These are phyloP conservation scores for Myioborus melanocephalus DNA, from an alignment of 2,797 vertebrate genomes.

Conservation along the genomic window DNA sequence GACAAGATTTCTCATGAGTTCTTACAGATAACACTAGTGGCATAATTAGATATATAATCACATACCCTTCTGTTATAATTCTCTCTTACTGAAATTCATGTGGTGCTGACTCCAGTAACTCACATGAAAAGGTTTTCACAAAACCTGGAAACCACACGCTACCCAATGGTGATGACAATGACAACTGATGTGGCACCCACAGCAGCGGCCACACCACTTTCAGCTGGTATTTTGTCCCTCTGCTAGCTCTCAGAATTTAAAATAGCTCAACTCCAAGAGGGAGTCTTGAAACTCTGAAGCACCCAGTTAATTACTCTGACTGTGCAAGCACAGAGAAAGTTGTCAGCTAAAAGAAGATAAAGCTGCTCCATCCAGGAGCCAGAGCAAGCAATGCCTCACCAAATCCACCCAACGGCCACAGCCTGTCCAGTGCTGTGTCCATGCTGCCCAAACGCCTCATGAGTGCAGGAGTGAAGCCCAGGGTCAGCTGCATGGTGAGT, in stretches of 20 bases:
- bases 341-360: background rate
- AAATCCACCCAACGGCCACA: background rate
- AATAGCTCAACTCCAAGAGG: background rate
- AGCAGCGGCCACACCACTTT: background rate
- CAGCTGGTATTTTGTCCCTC: background rate
- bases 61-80: background rate
- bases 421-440: background rate
- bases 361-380: background rate
- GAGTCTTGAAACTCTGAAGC: background rate
- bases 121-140: background rate
- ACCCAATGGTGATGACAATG: background rate
- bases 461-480: background rate
- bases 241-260: background rate
- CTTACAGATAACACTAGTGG: background rate
- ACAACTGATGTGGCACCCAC: background rate
- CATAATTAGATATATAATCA: background rate
- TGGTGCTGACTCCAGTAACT: background rate
- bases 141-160: background rate
- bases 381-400: background rate
- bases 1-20: background rate
- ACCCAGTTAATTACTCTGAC: background rate
- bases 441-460: fast-evolving
- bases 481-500: background rate
- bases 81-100: background rate
- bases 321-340: background rate